Evolutionary conservation across 2,113 vertebrate species (phyloP), one percentile per base, ranked within the genome.

Genomic region (Haemorhous mexicanus): DNA sequence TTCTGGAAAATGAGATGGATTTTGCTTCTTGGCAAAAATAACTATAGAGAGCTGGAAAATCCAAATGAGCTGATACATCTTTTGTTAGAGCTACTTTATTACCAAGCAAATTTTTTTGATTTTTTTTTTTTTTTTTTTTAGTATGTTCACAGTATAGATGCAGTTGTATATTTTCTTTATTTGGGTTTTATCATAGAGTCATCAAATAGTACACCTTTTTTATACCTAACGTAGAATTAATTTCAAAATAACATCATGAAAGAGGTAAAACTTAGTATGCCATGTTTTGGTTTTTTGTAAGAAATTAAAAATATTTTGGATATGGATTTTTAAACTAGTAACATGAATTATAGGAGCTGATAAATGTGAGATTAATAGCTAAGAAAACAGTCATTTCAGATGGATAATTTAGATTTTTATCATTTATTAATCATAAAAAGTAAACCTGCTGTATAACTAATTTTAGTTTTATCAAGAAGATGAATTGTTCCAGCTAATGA

Each of bases 391-490:
- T 97, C 59, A 98, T 97, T 98, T 98, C 96, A 97, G 97, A 97
- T 96, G 97, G 97, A 98, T 98, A 98, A 98, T 98, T 98, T 98
- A 97, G 97, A 97, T 97, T 98, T 98, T 97, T 98, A 97, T 98
- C 97, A 97, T 98, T 98, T 98, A 97, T 98, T 98, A 97, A 97
- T 98, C 97, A 97, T 97, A 96, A 98, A 98, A 98, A 97, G 96
- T 98, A 98, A 98, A 98, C 97, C 97, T 98, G 94, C 97, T 97
- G 76, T 97, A 98, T 97, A 98, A 97, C 98, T 98, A 97, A 98
- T 98, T 98, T 97, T 98, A 97, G 97, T 98, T 98, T 98, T 98
- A 98, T 98, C 98, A 97, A 97, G 97, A 98, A 98, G 98, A 98
- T 96, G 94, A 98, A 98, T 98, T 97, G 97, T 98, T 97, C 93